Evolutionary conservation across 2,113 vertebrate genomes (phyloP), one percentile per base, ranked within the genome.

Genomic region (Pyxicephalus adspersus): DNA sequence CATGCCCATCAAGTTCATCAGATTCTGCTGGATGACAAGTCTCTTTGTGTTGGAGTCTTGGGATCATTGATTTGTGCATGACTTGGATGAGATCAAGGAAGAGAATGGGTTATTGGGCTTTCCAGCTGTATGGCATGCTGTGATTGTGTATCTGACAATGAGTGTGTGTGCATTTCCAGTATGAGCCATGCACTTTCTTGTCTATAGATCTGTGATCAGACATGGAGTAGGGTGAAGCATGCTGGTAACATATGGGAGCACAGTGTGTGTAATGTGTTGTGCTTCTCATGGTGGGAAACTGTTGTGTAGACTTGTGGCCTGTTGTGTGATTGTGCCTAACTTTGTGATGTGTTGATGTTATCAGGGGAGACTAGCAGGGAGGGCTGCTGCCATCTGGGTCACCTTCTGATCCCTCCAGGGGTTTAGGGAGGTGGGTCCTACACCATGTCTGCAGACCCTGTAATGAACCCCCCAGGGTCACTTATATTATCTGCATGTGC

Each of bases 311-410:
- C 28, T 20, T 76, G 58, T 23, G 17, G 6, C 54, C 7, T 1
- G 13, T 13, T 63, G 28, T 60, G 31, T 76, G 58, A 52, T 64
- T 60, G 8, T 64, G 45, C 29, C 28, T 3, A 58, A 78, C 51
- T 58, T 78, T 78, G 63, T 78, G 76, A 6, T 25, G 64, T 34
- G 63, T 29, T 57, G 61, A 55, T 65, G 1, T 66, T 25, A 66
- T 67, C 64, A 55, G 61, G 11, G 9, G 50, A 8, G 20, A 9
- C 26, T 0, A n/a, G n/a, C n/a, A n/a, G n/a, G 19, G 63, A 38
- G 19, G n/a, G 67, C 11, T 58, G 23, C 23, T 64, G 38, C 65
- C 55, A 75, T 31, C 71, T 74, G 31, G 61, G 64, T 52, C 22
- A 64, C 57, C 74, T 63, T 26, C 19, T 45, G 5, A 26, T 64